Base-by-base conservation (phyloP, 2,113 vertebrate species). In the Halichoeres trimaculatus region DNA sequence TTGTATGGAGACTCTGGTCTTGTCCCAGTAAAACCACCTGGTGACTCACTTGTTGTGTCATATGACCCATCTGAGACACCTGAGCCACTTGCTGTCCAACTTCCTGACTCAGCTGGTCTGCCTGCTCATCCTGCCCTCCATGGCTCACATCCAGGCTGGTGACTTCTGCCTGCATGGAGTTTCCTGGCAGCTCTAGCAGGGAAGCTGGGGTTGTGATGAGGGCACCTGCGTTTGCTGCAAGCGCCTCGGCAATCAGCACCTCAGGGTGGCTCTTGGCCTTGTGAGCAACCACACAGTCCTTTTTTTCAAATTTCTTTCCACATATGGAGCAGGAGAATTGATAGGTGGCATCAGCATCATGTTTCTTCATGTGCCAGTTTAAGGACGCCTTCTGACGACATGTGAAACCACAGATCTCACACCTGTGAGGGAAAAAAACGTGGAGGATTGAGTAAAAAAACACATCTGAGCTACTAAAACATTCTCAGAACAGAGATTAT, bases 281-380 rank as follows among this genome's bases (percentile, higher is more conserved):
- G 81, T 99, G 98, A 11, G 97, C 97, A 80, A 99, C 97, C 0
- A 99, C 96, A 0, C 98, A 99, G 95, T 99, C 98, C 92, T 98
- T 99, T 94, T 99, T 99, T 92, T 99, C 98, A 55, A 99, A 99
- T 75, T 98, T 99, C 93, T 99, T 99, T 85, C 97, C 96, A 4
- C 98, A 99, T 84, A 99, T 98, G 85, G 96, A 96, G 92, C 98
- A 99, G 90, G 97, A 98, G 83, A 99, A 99, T 89, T 98, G 97
- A 90, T 99, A 99, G 76, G 96, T 96, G 86, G 98, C 96, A 72
- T 98, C 97, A 0, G 97, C 97, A 0, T 99, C 97, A 0, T 99
- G 98, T 70, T 99, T 99, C 94, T 98, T 99, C 98, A 99, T 99
- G 94, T 99, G 98, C 98, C 98, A 99, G 91, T 99, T 99, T 56